Base-by-base conservation (phyloP, 2,888 invertebrate genomes). In the Acronicta leporina region DNA sequence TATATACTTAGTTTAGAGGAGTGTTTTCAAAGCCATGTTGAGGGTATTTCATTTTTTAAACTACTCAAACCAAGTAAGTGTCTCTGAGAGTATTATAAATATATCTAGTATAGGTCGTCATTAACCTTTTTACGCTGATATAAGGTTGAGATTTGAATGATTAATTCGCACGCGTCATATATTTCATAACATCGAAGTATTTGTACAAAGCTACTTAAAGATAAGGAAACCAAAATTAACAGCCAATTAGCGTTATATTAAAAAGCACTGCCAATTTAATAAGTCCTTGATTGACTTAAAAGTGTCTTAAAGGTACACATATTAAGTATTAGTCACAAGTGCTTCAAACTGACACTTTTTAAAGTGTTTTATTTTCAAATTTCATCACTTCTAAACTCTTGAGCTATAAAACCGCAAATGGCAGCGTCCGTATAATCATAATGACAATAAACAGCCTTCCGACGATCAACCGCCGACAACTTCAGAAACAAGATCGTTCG, bases 391-490 rank as follows among this genome's bases (percentile, higher is more conserved):
- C 30, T 56, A 44, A 74, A 68, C 58, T 62, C 61, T 64, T 77
- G 68, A 71, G 71, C 75, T 69, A 75, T 68, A 58, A 73, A 78
- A 76, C 62, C 64, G 20, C 64, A 56, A 65, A 64, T 73, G 78
- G 81, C 75, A 79, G 78, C 69, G 64, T 45, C 65, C 53, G 72
- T 77, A 74, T 80, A 78, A 77, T 74, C 63, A 69, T 75, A 69
- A 81, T 47, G 73, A 71, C 72, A 73, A 72, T 79, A 81, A 82
- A 80, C 65, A 75, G 61, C 49, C 68, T 67, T 59, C 71, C 62
- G 81, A 73, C 68, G 74, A 67, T 52, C 56, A 63, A 57, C 54
- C 57, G 51, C 45, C 33, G 60, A 59, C 67, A 71, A 78, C 76
- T 69, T 77, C 16, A 67, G 63, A 75, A 80, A 80, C 68, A 79